A percentile compares a stretch with the other conserved stretches of the same genome.
phyloP scores from a whole-genome alignment of 2,797 vertebrate genomes.

The Catostomus latipinnis region DNA sequence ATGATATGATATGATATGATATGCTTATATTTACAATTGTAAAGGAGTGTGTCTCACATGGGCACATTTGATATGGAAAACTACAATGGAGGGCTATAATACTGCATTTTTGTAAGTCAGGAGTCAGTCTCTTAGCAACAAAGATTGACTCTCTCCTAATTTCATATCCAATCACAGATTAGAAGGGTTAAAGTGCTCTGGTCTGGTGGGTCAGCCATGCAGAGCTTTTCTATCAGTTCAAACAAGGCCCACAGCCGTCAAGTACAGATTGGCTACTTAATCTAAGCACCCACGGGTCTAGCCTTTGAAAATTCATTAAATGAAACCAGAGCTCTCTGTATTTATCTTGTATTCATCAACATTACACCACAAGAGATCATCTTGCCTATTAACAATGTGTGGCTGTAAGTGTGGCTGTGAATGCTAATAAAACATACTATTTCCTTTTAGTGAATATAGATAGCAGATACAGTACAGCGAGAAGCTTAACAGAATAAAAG shows the following conservation, averaged over 20 bases:
- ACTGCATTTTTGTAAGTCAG: no score
- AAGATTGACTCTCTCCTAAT: conserved; percentile 18
- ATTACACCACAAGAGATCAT: conserved; percentile 11
- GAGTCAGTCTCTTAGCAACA: neutral
- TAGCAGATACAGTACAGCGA: no score
- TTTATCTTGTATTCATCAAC: conserved; percentile 32
- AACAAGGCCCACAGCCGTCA: conserved; percentile 27
- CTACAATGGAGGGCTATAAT: no score
- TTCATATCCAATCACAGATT: conserved; percentile 15
- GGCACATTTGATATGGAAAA: no score
- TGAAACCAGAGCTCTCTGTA: conserved; percentile 26
- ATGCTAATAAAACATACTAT: neutral
- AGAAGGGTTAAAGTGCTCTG: conserved; percentile 1
- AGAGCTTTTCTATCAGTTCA: conserved; percentile 23
- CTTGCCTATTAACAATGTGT: neutral
- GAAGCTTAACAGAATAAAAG: no score
- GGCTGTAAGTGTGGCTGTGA: neutral
- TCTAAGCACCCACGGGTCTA: conserved; percentile 5
- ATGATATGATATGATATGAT: no score
- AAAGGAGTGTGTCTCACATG: no score
- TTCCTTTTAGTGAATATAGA: neutral
- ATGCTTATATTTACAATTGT: no score
- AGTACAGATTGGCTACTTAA: conserved; percentile 24
- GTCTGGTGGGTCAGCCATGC: conserved; percentile 39
- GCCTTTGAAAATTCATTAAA: conserved; percentile 22